A percentile compares a stretch with the other conserved stretches of the same genome.
phyloP scores from a whole-genome alignment of 2,888 invertebrate genomes.

The Hipparchia sbordonii region DNA sequence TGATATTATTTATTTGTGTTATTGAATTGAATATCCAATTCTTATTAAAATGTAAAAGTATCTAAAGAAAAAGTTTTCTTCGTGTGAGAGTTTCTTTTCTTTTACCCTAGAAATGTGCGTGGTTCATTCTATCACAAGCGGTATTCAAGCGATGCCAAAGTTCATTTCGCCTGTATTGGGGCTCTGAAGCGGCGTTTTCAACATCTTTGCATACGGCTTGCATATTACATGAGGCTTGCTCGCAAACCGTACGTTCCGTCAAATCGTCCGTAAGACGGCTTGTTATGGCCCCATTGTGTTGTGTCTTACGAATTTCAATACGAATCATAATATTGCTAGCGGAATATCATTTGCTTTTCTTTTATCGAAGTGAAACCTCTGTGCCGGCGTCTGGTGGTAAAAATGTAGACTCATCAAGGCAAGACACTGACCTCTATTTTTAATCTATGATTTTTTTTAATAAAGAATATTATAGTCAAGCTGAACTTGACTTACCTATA shows the following conservation, averaged over 20 bases:
- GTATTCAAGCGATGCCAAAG: conserved; percentile 2
- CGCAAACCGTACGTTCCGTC: conserved; percentile 27
- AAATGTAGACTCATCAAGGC: too few species aligned
- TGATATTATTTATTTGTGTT: too few species aligned
- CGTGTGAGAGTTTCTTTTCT: not conserved
- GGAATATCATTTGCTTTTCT: not conserved
- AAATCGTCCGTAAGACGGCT: conserved; percentile 37
- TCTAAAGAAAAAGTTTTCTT: too few species aligned
- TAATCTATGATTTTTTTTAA: too few species aligned
- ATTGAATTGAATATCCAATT: too few species aligned
- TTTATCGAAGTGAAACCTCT: not conserved
- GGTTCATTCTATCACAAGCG: not conserved
- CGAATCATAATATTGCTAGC: not conserved
- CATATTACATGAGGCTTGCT: conserved; percentile 39
- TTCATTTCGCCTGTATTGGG: conserved; percentile 15
- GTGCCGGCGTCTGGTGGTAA: too few species aligned
- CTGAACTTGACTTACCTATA: too few species aligned
- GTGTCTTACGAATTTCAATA: conserved; percentile 11
- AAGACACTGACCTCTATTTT: too few species aligned
- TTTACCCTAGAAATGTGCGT: not conserved
- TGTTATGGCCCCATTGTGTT: conserved; percentile 31
- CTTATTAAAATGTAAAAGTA: too few species aligned
- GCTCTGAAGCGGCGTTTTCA: conserved; percentile 26
- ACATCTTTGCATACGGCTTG: conserved; percentile 32
- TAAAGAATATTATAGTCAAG: too few species aligned